Evolutionary conservation across 2,797 vertebrate species (phyloP), one percentile per base, ranked within the genome.

Genomic region (Acipenser transmontanus): DNA sequence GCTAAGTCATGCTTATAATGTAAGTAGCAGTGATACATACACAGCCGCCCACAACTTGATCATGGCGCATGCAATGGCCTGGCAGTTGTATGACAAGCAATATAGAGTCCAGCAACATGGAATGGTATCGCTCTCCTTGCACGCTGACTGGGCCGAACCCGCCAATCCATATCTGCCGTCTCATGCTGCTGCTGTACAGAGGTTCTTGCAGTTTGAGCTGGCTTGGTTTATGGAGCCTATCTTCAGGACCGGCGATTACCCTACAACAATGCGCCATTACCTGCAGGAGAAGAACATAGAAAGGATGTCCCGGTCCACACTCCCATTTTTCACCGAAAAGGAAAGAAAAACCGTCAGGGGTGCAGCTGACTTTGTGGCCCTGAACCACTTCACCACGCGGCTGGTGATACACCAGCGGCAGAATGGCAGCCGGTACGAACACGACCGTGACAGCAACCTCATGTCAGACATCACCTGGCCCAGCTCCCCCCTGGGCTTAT

Each of bases 371-470:
- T 99, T 99, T 62, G 93, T 91, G 0, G 94, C 95, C 0, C 76
- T 99, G 34, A 98, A 96, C 78, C 97, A 99, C 81, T 99, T 98
- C 73, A 98, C 96, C 54, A 99, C 97, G 0, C 86, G 91, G 60
- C 84, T 98, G 64, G 92, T 97, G 67, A 80, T 89, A 61, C 91
- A 92, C 0, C 77, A 86, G 59, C 71, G 71, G 34, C 83, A 77
- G 66, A 80, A 80, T 0, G 81, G 83, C 57, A 85, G 82, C 76
- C 79, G 67, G 67, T 76, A 82, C 8, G 77, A 80, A 50, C 77
- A 75, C 1, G 91, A 94, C 68, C 83, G 86, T 1, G 91, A 86
- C 65, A 85, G 91, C 59, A 73, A 82, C 7, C 88, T 87, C 47
- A 87, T 93, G 62, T 85, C 86, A 62, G 97, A 99, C 73, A 82